These are phyloP conservation scores for Drosophila aldrichi DNA, from an alignment of 2,888 invertebrate genomes.

Conservation along the genomic window DNA sequence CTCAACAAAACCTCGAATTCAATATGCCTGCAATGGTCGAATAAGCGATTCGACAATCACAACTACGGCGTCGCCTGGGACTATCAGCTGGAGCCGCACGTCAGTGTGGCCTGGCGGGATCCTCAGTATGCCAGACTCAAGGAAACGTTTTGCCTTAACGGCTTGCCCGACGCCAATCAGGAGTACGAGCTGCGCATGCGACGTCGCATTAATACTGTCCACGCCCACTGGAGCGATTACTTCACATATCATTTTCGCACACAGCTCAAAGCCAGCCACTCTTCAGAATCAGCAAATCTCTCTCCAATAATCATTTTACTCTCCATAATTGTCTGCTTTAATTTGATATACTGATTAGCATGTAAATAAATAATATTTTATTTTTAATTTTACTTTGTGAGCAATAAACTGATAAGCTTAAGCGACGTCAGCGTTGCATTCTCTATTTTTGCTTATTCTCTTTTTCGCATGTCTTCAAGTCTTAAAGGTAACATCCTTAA, in stretches of 20 bases:
- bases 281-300: background rate
- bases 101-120: background rate
- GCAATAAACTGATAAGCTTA: background rate
- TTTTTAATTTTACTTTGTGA: background rate
- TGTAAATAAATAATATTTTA: background rate
- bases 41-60: slow-evolving; percentile 4
- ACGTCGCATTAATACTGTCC: background rate
- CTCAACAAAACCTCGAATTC: slow-evolving; percentile 8
- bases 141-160: slow-evolving; percentile 6
- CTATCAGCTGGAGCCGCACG: background rate
- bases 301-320: background rate
- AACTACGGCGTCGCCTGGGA: slow-evolving; percentile 5
- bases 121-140: slow-evolving; percentile 1
- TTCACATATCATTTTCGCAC: slow-evolving; percentile 13
- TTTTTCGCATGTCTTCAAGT: background rate
- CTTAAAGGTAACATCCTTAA: background rate
- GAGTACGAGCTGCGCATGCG: slow-evolving; percentile 7
- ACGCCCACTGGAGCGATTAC: slow-evolving; percentile 12
- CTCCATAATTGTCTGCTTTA: background rate
- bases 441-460: background rate
- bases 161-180: background rate
- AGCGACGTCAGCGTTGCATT: too few relatives aligned
- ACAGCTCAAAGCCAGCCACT: background rate
- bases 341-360: background rate
- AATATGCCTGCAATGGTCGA: slow-evolving; percentile 14